These are phyloP conservation scores for Ondatra zibethicus DNA, from an alignment of 2,113 vertebrate species.

Conservation along the genomic window DNA sequence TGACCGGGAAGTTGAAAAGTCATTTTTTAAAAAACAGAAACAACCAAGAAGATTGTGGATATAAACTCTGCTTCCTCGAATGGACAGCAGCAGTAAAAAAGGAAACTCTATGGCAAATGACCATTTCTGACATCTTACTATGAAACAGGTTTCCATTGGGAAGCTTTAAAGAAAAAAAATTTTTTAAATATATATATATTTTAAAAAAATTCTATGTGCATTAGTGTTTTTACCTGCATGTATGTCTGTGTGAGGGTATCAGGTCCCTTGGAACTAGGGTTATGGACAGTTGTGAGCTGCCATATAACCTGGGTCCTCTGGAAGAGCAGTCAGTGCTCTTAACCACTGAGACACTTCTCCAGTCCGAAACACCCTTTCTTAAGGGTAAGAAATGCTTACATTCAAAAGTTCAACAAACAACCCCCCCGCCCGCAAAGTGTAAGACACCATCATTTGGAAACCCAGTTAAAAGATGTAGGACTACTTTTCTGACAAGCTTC, in stretches of 20 bases:
- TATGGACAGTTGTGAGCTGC: neutral
- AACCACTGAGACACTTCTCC: neutral
- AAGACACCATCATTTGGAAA: neutral
- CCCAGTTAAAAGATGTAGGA: neutral
- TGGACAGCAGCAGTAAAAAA: slow-evolving; percentile 57
- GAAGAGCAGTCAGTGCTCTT: neutral
- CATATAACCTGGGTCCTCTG: neutral
- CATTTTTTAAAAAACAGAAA: slow-evolving; percentile 17
- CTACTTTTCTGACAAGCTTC: neutral
- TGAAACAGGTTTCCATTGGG: neutral
- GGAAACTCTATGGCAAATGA: neutral
- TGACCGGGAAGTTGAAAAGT: slow-evolving; percentile 84
- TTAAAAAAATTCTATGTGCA: neutral
- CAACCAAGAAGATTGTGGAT: slow-evolving; percentile 77
- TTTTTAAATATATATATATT: too few species aligned
- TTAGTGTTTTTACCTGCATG: neutral
- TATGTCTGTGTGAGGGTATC: neutral
- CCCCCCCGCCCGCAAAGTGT: neutral
- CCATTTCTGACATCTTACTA: slow-evolving; percentile 36
- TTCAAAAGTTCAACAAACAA: neutral
- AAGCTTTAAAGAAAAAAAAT: neutral
- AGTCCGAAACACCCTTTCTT: neutral
- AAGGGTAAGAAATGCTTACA: neutral
- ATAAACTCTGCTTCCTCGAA: slow-evolving; percentile 53
- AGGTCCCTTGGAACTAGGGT: neutral